phyloP scores from a whole-genome alignment of 2,888 invertebrate species.

The Clusia tigrina region DNA sequence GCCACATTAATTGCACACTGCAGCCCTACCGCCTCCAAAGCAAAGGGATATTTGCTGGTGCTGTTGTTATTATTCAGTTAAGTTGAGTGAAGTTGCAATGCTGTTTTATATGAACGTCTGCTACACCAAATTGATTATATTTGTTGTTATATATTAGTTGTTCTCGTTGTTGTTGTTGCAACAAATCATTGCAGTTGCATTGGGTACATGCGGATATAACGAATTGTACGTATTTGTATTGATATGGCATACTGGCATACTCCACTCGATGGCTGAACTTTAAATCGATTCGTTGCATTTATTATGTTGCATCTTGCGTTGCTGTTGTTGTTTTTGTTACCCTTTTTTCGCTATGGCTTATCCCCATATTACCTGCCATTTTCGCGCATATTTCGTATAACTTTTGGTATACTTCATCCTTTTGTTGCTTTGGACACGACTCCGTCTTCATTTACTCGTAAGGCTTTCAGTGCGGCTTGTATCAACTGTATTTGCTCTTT shows the following conservation, averaged over 20 bases:
- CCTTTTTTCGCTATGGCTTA: slow-evolving; percentile 44
- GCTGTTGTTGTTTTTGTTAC: slow-evolving; percentile 31
- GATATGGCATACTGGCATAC: too few relatives aligned
- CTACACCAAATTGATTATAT: slow-evolving; percentile 15
- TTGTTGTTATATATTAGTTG: background rate
- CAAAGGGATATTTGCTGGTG: too few relatives aligned
- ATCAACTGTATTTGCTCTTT: background rate
- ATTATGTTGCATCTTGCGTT: slow-evolving; percentile 38
- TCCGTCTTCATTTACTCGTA: too few relatives aligned
- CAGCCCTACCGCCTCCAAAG: too few relatives aligned
- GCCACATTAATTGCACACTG: too few relatives aligned
- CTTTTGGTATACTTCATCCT: background rate
- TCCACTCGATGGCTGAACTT: slow-evolving; percentile 46
- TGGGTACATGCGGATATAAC: background rate
- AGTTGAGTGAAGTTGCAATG: background rate
- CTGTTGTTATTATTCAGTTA: too few relatives aligned
- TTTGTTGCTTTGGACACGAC: too few relatives aligned
- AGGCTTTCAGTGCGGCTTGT: too few relatives aligned
- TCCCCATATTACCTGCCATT: too few relatives aligned
- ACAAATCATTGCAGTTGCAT: background rate
- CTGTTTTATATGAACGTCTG: background rate
- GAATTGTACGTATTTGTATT: background rate
- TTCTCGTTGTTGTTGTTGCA: slow-evolving; percentile 16
- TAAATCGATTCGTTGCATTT: slow-evolving; percentile 56
- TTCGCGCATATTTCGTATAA: background rate